Evolutionary conservation across 2,113 vertebrate genomes (phyloP).

Genomic region (Tilapia sparmanii): DNA sequence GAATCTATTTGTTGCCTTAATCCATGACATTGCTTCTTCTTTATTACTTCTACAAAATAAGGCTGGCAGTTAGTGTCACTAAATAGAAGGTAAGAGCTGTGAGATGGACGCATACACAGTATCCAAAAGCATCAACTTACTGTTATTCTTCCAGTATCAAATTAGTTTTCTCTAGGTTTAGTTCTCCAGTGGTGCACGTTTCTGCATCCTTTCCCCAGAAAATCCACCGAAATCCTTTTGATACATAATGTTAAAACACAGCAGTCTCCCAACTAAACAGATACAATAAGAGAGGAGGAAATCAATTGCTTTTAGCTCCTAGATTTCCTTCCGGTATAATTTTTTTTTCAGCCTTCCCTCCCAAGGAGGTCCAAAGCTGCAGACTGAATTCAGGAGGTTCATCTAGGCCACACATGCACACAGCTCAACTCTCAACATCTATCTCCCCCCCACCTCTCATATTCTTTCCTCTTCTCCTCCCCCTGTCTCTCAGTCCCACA

Average conservation of each 20-base stretch:
- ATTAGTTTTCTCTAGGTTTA: slow-evolving; percentile 17
- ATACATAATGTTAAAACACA: slow-evolving; percentile 23
- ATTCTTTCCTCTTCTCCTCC: slow-evolving; percentile 43
- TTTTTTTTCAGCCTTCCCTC: slow-evolving; percentile 2
- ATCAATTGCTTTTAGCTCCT: slow-evolving; percentile 57
- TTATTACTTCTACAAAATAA: neutral
- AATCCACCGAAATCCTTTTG: slow-evolving; percentile 35
- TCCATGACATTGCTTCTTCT: no score
- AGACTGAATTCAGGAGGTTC: slow-evolving; percentile 50
- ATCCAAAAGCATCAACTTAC: neutral
- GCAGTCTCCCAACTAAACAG: slow-evolving; percentile 30
- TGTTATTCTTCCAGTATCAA: neutral
- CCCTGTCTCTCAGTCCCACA: slow-evolving; percentile 58
- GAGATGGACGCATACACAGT: neutral
- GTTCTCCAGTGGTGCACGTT: neutral
- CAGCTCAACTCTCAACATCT: neutral
- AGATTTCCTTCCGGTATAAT: slow-evolving; percentile 39
- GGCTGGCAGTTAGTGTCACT: neutral
- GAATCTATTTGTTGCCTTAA: neutral
- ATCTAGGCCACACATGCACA: slow-evolving; percentile 50
- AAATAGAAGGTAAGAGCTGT: neutral
- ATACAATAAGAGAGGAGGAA: slow-evolving; percentile 35
- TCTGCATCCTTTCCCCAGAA: slow-evolving; percentile 16
- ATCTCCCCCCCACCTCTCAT: neutral
- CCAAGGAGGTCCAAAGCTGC: slow-evolving; percentile 30